Evolutionary conservation across 2,113 vertebrate species (phyloP), one percentile per base, ranked within the genome.

Genomic region (Gallinago media): DNA sequence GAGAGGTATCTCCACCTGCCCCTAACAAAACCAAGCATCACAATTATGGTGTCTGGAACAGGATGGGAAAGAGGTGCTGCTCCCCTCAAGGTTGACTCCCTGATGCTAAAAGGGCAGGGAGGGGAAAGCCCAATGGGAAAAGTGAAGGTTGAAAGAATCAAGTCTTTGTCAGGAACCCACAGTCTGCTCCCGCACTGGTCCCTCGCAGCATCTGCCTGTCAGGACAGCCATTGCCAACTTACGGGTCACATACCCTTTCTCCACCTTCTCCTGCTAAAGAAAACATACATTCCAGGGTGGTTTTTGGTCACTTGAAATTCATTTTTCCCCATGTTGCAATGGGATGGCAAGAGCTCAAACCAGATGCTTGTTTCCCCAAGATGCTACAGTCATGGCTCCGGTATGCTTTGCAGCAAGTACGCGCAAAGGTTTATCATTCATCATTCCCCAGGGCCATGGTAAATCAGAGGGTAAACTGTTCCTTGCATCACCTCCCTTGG

Each of bases 141-240:
- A 73, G 67, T 83, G 66, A 92, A 97, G 78, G 67, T 75, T 92
- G 93, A 98, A 97, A 98, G 96, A 98, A 97, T 73, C 90, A 97
- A 97, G 91, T 96, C 96, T 98, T 91, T 88, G 25, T 14, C 65
- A 58, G 71, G 59, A 71, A 70, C 17, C 22, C 76, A 23, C 26
- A 50, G 38, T 12, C 56, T 67, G 31, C 32, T 95, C 55, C 78
- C 3, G 0, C 59, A 10, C 36, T n/a, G 8, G 25, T 56, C 32
- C 27, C 25, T 52, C 5, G 0, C 66, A 56, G 44, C 14, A 46
- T 75, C 56, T 52, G 50, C 52, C 79, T 83, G 63, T 67, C 61
- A 63, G 38, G 46, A 42, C 6, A 22, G 32, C 77, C 36, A 22
- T 22, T 75, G 70, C 54, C 82, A 79, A 50, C 56, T 10, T 36